Evolutionary conservation across 1,140 invertebrate species (phyloP), one percentile per base, ranked within the genome.

Genomic region (Euwallacea fornicatus): DNA sequence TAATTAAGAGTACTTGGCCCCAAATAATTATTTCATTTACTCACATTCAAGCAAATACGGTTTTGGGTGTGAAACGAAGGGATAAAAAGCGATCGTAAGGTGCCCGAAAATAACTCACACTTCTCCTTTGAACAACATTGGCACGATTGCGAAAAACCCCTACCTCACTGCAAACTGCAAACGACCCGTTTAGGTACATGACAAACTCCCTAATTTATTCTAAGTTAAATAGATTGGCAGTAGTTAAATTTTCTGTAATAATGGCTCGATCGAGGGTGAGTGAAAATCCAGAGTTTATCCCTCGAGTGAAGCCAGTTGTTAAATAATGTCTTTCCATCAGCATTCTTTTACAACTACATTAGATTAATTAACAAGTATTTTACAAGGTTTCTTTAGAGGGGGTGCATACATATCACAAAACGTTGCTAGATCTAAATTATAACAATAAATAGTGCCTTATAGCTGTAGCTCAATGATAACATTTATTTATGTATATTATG

Each of bases 11-110:
- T 71, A 71, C 69, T 71, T 71, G 69, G 69, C 69, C 69, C 69
- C 69, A 66, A 71, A 64, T 63, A 71, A 71, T 71, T 71, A 71
- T 71, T 71, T 71, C 62, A 66, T 66, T 71, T 70, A 69, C 66
- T 53, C 58, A 60, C 21, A 11, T 50, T 50, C 13, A 50, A 50
- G 9, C 46, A 13, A 11, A 11, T 50, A 33, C 21, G 21, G 21
- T 33, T 33, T 33, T 33, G 21, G 21, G 21, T 33, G 21, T 33
- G 21, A 33, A 33, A 33, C 21, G 21, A 33, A 33, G 21, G 21
- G 21, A 33, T 33, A 33, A 33, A 33, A 50, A 50, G 13, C 46
- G 46, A 50, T 13, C 46, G 6, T 13, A 50, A 50, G 46, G 46
- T 33, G 21, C 21, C 21, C 1, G 21, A 33, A 33, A 33, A 33